Base-by-base conservation (phyloP, 2,113 vertebrate genomes). In the Pungitius pungitius region DNA sequence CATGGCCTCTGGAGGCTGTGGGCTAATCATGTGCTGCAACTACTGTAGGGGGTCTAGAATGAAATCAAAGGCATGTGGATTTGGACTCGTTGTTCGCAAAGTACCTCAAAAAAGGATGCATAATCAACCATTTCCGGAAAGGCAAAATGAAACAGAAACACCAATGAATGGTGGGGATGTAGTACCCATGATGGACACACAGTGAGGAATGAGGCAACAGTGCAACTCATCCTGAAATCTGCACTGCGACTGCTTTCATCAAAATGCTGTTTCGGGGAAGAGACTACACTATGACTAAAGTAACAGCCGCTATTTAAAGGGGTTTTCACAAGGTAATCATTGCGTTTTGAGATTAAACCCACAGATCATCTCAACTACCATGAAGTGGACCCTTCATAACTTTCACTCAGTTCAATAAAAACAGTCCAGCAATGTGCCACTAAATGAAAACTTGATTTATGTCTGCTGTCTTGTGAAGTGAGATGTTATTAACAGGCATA, bases 161-260 rank as follows among this genome's bases (percentile, higher is more conserved):
- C 27, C 47, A 74, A 37, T 73, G 42, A 27, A 67, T n/a, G 47
- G 8, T 30, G 12, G 65, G 8, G 37, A 13, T 26, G 37, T 42
- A 35, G 39, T 49, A 59, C 17, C n/a, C 35, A 18, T 22, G 33
- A 67, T 67, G 24, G 30, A 49, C 22, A 45, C 3, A 17, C 56
- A 60, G 2, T 13, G 20, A 51, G 27, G 54, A 5, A 43, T 77
- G 56, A 87, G 72, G 83, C 35, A 87, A 89, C 40, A 18, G 13
- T 43, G n/a, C 26, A 42, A 40, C 20, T 49, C 42, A 42, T 79
- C 61, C 35, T 69, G 63, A 80, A 80, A 77, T 74, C 33, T 1
- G 9, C 20, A 33, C 12, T 24, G 18, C 24, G n/a, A 30, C 49
- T 64, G 27, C 17, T 22, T 15, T 39, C 59, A 26, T 66, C 30